Evolutionary conservation across 2,113 vertebrate species (phyloP), one percentile per base, ranked within the genome.

Genomic region (Dolichallabes microphthalmus): DNA sequence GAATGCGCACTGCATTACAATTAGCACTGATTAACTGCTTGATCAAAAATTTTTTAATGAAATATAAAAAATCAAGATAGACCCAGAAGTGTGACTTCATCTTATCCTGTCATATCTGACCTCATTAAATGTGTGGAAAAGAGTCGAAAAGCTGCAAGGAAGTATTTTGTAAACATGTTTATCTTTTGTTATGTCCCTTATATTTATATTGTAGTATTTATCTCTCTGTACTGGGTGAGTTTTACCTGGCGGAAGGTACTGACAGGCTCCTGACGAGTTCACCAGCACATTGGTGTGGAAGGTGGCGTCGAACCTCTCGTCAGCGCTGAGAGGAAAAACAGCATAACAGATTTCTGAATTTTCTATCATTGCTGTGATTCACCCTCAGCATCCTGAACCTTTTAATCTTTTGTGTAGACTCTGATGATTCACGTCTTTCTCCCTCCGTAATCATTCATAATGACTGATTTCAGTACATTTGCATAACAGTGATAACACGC

Each of bases 241-340:
- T 90, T 90, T 91, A 97, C 97, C 97, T 95, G 97, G 97, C 89
- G 97, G 97, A 83, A 97, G 94, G 89, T 97, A 97, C 88, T 97
- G 96, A 88, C 97, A 97, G 79, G 94, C 87, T 86, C 96, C 96
- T 75, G 96, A 94, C 11, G 95, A 92, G 89, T 97, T 97, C 87
- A 97, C 96, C 88, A 97, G 88, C 83, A 97, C 96, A 74, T 97
- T 97, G 35, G 96, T 97, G 87, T 97, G 97, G 92, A 97, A 97
- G 0, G 96, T 97, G 0, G 96, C 96, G 88, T 97, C 96, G 89
- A 97, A 97, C 91, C 96, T 95, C 92, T 97, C 96, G 86, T 97
- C 97, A 1, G 96, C 96, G 90, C 96, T 97, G 76, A 80, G 73
- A 45, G 89, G 76, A 87, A 80, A 80, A 1, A 1, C 25, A 66